Evolutionary conservation across 64 coral and sea anemone genomes (phyloP), one percentile per base, ranked within the genome.

Genomic region (Porites australiensis): DNA sequence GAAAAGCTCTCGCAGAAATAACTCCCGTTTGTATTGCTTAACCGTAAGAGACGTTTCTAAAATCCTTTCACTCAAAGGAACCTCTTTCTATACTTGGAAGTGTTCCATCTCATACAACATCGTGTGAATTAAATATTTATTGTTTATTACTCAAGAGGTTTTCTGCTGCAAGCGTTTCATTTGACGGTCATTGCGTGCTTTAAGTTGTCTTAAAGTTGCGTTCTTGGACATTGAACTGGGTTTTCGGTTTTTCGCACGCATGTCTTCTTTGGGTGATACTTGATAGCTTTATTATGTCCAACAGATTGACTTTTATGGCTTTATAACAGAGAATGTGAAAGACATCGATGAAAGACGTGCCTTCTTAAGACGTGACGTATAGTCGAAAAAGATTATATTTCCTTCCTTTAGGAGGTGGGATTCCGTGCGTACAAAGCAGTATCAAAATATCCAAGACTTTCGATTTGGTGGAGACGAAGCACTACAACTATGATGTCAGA

Each of bases 61-160:
- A 37, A 37, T 1, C 27, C 27, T 37, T 37, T 37, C 27, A 37
- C 27, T 37, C 0, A 50, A 22, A 71, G 19, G 62, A 81, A n/a
- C n/a, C n/a, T n/a, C n/a, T 64, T 45, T 64, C 58, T 21, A 11
- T 6, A n/a, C 43, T 68, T 83, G 61, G 61, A 83, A 7, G 58
- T 68, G 61, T 69, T 65, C 81, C 81, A 83, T 50, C 4, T 76
- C 48, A 83, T n/a, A 46, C 61, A 68, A 19, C 79, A 20, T 19
- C 5, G 21, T 60, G 77, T 60, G 44, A 67, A 83, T 83, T 67
- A 83, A 82, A 82, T 82, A 82, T 83, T 83, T 83, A 83, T 44
- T 83, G 58, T 68, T 83, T 83, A 82, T 9, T 44, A 64, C 22
- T 50, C 44, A 50, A 83, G 73, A 50, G 81, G 61, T 18, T 83